Conservation (phyloP, 1,140 invertebrate species). For the Megathymus violae region DNA sequence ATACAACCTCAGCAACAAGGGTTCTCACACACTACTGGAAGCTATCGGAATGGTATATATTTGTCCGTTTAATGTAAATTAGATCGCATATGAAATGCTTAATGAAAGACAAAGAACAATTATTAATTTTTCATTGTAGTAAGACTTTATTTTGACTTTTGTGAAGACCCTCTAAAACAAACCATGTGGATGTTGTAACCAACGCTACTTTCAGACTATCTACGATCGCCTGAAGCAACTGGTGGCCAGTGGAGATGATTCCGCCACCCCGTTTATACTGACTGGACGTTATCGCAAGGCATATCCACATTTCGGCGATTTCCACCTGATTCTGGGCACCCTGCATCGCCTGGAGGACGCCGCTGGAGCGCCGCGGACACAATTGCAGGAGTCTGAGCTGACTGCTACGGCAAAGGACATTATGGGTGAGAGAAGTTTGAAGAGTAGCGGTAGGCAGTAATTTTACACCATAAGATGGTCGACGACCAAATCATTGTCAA, state of each 20-base stretch:
- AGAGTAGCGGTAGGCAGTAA: too few species aligned
- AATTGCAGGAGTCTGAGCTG: slow-evolving; percentile 47
- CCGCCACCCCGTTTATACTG: slow-evolving; percentile 36
- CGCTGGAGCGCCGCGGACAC: slow-evolving; percentile 32
- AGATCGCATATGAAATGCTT: too few species aligned
- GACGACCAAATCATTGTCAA: too few species aligned
- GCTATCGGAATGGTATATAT: slow-evolving; percentile 40
- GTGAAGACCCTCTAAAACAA: too few species aligned
- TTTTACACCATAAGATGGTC: too few species aligned
- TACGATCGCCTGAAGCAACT: slow-evolving; percentile 42
- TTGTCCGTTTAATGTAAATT: not conserved
- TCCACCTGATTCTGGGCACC: slow-evolving; percentile 53
- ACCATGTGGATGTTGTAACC: not conserved
- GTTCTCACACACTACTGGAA: slow-evolving; percentile 37
- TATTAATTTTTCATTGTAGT: too few species aligned
- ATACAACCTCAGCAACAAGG: slow-evolving; percentile 37
- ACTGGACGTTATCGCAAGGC: slow-evolving; percentile 47
- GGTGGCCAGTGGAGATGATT: not conserved
- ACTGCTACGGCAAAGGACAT: not conserved
- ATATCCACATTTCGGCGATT: slow-evolving; percentile 63
- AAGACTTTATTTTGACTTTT: too few species aligned
- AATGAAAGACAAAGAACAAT: too few species aligned
- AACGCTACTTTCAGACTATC: slow-evolving; percentile 42
- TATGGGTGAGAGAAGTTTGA: not conserved
- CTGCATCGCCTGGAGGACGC: slow-evolving; percentile 49